Evolutionary conservation across 2,888 invertebrate species (phyloP), one percentile per base, ranked within the genome.

Genomic region (Cylloceria caligata): DNA sequence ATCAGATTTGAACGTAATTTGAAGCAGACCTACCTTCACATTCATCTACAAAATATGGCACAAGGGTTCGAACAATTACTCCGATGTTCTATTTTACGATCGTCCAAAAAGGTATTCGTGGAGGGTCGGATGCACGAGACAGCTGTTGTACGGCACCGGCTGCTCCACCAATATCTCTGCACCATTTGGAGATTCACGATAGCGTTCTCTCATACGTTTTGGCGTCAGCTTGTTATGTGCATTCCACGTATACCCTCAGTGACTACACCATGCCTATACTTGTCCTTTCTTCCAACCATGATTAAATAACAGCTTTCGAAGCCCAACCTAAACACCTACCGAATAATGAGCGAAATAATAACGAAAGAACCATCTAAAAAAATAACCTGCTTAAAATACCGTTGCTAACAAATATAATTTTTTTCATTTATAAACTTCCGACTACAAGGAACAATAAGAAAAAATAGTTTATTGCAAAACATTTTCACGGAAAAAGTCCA

Each of bases 121-220:
- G 24, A 73, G 49, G 64, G 71, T 55, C 57, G 55, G 69, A 74
- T 21, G 69, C 71, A 69, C 24, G 79, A 87, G 85, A 85, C 90
- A 91, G 91, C 91, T 91, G 91, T 89, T 88, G 89, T 80, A 78
- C 75, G 89, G 87, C 90, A 90, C 90, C 90, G 91, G 91, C 90
- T 91, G 91, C 88, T 88, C 84, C 83, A 86, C 87, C 88, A 89
- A 90, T 89, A 89, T 90, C 87, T 85, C 84, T 79, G 85, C 86
- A 85, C 88, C 89, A 87, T 88, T 90, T 87, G 88, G 87, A 86
- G 84, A 77, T 76, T 77, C 84, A 88, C 87, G 87, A 87, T 86
- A 86, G 86, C 86, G 87, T 34, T 52, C 57, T 45, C 36, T 65
- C 64, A 39, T 71, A 73, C 67, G 60, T 64, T 72, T 57, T 62